These are phyloP conservation scores for Gambelia wislizenii DNA, from an alignment of 2,797 vertebrate genomes.

Conservation along the genomic window DNA sequence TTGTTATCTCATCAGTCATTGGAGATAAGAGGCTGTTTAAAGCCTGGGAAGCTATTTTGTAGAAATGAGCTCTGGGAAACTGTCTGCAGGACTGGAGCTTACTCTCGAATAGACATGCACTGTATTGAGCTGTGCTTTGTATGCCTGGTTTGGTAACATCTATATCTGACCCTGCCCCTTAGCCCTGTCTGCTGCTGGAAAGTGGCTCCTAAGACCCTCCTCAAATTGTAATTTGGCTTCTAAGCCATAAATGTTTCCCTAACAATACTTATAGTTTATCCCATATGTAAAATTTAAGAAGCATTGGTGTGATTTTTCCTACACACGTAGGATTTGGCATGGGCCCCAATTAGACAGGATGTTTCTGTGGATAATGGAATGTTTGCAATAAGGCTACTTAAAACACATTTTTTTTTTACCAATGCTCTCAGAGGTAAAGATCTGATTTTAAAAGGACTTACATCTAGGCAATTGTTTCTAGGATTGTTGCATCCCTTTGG, in stretches of 20 bases:
- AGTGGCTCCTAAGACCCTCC: background rate
- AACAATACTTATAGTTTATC: background rate
- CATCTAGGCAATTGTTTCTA: background rate
- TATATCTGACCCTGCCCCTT: background rate
- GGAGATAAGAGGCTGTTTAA: too few relatives aligned
- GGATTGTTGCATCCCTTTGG: background rate
- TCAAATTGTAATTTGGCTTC: background rate
- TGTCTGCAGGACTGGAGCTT: too few relatives aligned
- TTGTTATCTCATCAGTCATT: too few relatives aligned
- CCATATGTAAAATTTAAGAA: background rate
- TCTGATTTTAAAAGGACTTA: background rate
- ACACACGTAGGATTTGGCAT: background rate
- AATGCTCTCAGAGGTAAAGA: too few relatives aligned
- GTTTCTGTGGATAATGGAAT: background rate
- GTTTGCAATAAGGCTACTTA: background rate
- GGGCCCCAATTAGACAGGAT: background rate
- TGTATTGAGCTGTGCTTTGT: too few relatives aligned
- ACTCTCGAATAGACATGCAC: too few relatives aligned
- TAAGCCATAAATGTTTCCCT: background rate
- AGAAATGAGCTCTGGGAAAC: too few relatives aligned
- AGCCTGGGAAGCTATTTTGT: too few relatives aligned
- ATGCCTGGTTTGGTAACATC: too few relatives aligned
- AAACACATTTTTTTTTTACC: too few relatives aligned
- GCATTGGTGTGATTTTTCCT: background rate
- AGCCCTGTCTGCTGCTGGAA: background rate